Conservation (phyloP, 2,888 invertebrate genomes). For the Saturnia pavonia region DNA sequence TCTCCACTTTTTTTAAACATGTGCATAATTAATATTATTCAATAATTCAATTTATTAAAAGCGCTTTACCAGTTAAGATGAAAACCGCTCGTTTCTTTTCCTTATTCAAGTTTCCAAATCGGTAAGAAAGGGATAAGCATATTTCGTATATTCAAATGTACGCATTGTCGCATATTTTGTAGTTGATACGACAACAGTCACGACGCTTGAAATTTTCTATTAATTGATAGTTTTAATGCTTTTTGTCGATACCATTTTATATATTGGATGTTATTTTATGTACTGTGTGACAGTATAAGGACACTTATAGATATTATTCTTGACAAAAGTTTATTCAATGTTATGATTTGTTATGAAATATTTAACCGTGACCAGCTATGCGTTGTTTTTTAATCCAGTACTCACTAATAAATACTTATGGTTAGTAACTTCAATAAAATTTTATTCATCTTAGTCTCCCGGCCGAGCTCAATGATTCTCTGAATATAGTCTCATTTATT, state of each 20-base stretch:
- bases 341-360: conserved; percentile 1
- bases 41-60: conserved; percentile 62
- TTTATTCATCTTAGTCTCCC: conserved; percentile 37
- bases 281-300: conserved; percentile 49
- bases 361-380: not conserved
- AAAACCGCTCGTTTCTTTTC: conserved; percentile 45
- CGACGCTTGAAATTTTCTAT: conserved; percentile 67
- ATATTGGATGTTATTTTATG: conserved; percentile 51
- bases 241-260: conserved; percentile 57
- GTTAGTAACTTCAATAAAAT: conserved; percentile 29
- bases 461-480: conserved; percentile 42
- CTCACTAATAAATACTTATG: conserved; percentile 15
- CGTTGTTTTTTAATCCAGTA: not conserved
- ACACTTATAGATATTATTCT: conserved; percentile 34
- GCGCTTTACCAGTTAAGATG: conserved; percentile 51
- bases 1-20: conserved; percentile 53
- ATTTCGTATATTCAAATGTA: conserved; percentile 40
- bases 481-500: conserved; percentile 63
- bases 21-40: conserved; percentile 53
- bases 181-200: conserved; percentile 62
- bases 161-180: conserved; percentile 59
- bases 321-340: conserved; percentile 2
- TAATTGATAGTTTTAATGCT: conserved; percentile 69
- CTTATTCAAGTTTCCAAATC: conserved; percentile 31
- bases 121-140: conserved; percentile 52